Conservation (phyloP, 2,888 invertebrate species). For the Tuta absoluta region DNA sequence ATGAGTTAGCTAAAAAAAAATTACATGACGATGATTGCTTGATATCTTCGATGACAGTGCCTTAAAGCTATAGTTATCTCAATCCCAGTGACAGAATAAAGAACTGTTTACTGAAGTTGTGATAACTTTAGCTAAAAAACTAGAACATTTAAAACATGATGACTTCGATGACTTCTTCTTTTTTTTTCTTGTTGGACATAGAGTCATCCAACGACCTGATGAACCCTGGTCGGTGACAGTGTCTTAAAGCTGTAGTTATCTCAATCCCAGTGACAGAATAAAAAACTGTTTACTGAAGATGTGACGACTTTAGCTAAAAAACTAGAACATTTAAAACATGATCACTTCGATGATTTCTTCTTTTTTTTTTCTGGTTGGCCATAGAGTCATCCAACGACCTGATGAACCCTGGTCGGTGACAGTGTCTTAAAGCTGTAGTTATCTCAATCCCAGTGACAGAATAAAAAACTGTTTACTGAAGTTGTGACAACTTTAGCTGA, state of each 20-base stretch:
- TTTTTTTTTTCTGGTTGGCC: no score
- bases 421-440: conserved; percentile 24
- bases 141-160: no score
- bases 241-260: conserved; percentile 31
- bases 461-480: conserved; percentile 37
- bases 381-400: no score
- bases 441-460: conserved; percentile 43
- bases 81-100: background rate
- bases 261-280: conserved; percentile 32
- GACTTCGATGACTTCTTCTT: no score
- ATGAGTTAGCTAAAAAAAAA: background rate
- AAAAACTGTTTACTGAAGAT: conserved; percentile 23
- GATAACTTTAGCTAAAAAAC: conserved; percentile 11
- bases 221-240: background rate
- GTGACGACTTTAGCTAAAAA: conserved; percentile 21
- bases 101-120: conserved; percentile 6
- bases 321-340: no score
- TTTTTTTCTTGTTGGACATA: no score
- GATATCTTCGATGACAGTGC: background rate
- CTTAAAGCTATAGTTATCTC: background rate
- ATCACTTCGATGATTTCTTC: no score
- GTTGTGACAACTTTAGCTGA: conserved; percentile 30
- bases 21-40: background rate
- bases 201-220: no score
- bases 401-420: background rate